Evolutionary conservation across 2,888 invertebrate genomes (phyloP), one percentile per base, ranked within the genome.

Genomic region (Chymomyza fuscimana): DNA sequence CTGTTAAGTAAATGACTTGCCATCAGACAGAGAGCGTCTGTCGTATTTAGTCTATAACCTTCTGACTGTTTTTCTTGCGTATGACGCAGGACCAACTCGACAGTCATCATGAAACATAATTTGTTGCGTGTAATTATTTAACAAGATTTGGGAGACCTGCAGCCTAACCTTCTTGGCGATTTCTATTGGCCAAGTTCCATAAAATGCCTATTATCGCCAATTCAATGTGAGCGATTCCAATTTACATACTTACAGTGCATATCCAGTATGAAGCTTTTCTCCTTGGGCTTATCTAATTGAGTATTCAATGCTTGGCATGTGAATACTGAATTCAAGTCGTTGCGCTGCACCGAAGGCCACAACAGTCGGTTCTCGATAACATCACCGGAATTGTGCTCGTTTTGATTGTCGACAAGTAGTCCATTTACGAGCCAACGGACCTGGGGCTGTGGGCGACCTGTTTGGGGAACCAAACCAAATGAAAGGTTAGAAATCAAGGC

Each of bases 261-360:
- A 89, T 96, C 96, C 72, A 97, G 93, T 64, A 95, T 94, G 65
- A 96, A 94, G 36, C 95, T 94, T 16, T 95, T 94, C 91, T 95
- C 95, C 91, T 95, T 95, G 10, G 96, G 95, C 85, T 96, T 95
- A 66, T 96, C 96, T 68, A 97, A 94, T 87, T 95, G 94, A 68
- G 97, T 97, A 93, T 97, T 97, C 89, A 95, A 93, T 29, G 97
- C 97, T 91, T 96, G 96, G 90, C 97, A 97, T 69, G 96, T 97
- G 93, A 97, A 97, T 79, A 96, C 95, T 22, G 96, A 95, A 82
- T 97, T 96, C 87, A 97, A 94, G 93, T 97, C 96, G 32, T 95
- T 94, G 70, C 97, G 93, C 69, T 95, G 93, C 77, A 97, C 94
- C 61, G 95, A 94, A 63, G 95, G 95, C 94, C 96, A 95, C 66